Evolutionary conservation across 2,113 vertebrate genomes (phyloP).

Genomic region (Asarcornis scutulata): DNA sequence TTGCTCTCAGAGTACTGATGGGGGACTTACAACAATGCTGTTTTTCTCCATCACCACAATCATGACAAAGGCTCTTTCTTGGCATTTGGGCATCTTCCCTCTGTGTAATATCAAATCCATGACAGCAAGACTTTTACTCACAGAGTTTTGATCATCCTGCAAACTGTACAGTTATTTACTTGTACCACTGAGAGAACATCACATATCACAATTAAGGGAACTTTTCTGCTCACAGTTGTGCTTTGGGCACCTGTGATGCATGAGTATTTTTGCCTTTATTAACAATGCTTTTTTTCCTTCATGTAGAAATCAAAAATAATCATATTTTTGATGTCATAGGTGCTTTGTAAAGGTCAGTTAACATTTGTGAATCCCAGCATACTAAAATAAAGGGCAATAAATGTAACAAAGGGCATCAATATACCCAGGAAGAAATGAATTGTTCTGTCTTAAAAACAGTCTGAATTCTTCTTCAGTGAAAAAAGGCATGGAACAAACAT

Average conservation of each 20-base stretch:
- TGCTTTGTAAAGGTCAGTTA: not conserved
- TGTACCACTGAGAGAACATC: not conserved
- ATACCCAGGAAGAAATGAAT: not conserved
- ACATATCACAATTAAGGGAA: not conserved
- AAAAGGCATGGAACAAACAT: not conserved
- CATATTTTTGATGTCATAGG: not conserved
- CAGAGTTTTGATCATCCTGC: not conserved
- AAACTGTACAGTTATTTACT: not conserved
- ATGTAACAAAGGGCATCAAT: not conserved
- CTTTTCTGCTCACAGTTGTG: not conserved
- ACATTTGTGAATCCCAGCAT: not conserved
- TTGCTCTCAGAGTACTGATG: not conserved
- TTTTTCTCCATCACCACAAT: not conserved
- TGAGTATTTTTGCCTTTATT: not conserved
- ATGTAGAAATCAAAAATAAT: not conserved
- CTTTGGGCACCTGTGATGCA: not conserved
- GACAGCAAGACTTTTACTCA: accelerated
- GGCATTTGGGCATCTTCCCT: not conserved
- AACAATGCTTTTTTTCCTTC: not conserved
- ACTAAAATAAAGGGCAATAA: too few species aligned
- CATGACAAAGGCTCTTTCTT: not conserved
- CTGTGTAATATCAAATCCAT: not conserved
- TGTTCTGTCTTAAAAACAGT: not conserved
- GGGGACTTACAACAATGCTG: not conserved
- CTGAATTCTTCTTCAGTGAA: not conserved